These are phyloP conservation scores for Ancistrus triradiatus DNA, from an alignment of 2,113 vertebrate species.

Conservation along the genomic window DNA sequence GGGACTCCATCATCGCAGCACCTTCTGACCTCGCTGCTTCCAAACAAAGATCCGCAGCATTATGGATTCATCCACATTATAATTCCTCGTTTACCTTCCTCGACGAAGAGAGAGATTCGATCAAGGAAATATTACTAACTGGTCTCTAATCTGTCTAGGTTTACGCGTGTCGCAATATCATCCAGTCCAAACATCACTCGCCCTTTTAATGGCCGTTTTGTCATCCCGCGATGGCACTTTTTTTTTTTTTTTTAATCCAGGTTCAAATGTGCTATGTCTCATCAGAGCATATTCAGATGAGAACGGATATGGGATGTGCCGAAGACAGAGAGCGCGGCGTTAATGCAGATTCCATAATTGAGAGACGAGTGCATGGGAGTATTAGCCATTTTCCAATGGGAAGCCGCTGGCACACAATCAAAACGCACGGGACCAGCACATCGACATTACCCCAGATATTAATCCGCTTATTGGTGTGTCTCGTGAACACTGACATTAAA, in stretches of 20 bases:
- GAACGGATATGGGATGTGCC: conserved; percentile 1
- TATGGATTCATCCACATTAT: not conserved
- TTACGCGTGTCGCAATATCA: not conserved
- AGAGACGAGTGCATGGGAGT: conserved; percentile 43
- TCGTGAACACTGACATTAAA: conserved; percentile 50
- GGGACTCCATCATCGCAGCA: conserved; percentile 48
- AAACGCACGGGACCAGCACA: conserved; percentile 54
- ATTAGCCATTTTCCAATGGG: conserved; percentile 48
- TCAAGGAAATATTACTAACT: not conserved
- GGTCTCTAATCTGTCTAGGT: not conserved
- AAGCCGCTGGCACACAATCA: conserved; percentile 49
- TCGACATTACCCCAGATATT: conserved; percentile 52
- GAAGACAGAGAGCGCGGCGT: conserved; percentile 33
- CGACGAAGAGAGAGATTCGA: conserved; percentile 21
- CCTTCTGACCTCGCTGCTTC: conserved; percentile 2
- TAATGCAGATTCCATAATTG: conserved; percentile 48
- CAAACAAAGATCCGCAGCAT: not conserved
- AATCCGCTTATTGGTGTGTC: conserved; percentile 50
- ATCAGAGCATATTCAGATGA: conserved; percentile 8
- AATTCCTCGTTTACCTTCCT: conserved; percentile 14
- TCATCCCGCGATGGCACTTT: conserved; percentile 6
- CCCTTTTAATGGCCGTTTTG: conserved; percentile 9
- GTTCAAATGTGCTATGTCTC: not conserved
- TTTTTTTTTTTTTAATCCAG: not conserved
- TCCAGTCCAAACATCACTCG: conserved; percentile 17